Evolutionary conservation across 2,113 vertebrate species (phyloP).

Genomic region (Muntiacus reevesi): DNA sequence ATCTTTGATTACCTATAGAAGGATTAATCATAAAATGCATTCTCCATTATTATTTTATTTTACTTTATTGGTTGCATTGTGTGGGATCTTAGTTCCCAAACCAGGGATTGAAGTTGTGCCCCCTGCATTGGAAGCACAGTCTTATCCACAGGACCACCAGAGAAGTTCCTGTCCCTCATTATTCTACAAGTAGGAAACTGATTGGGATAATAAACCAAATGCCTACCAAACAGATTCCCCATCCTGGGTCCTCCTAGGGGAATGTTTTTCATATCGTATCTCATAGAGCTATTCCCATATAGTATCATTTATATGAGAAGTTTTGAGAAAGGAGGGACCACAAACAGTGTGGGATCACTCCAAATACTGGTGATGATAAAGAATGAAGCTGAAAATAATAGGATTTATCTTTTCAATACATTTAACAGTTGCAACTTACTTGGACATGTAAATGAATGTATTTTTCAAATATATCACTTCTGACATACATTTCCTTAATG

Average conservation of each 20-base stretch:
- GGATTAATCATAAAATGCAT: neutral
- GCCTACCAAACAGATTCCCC: neutral
- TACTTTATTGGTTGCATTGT: too few species aligned
- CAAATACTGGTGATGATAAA: neutral
- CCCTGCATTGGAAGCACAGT: neutral
- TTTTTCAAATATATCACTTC: neutral
- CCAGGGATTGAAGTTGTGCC: neutral
- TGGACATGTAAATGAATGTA: neutral
- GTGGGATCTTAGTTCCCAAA: neutral
- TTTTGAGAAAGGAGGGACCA: neutral
- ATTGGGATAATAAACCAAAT: neutral
- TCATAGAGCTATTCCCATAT: neutral
- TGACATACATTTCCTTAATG: neutral
- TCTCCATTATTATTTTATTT: too few species aligned
- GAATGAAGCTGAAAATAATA: neutral
- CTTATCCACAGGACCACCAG: neutral
- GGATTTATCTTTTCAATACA: neutral
- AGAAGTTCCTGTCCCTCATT: neutral
- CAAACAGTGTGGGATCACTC: neutral
- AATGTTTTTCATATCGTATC: neutral
- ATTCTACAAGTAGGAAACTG: neutral
- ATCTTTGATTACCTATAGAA: neutral
- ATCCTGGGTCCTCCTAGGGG: neutral
- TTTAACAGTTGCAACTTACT: neutral
- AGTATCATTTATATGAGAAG: neutral